Evolutionary conservation across 2,797 vertebrate genomes (phyloP), one percentile per base, ranked within the genome.

Genomic region (Pelobates cultripes): DNA sequence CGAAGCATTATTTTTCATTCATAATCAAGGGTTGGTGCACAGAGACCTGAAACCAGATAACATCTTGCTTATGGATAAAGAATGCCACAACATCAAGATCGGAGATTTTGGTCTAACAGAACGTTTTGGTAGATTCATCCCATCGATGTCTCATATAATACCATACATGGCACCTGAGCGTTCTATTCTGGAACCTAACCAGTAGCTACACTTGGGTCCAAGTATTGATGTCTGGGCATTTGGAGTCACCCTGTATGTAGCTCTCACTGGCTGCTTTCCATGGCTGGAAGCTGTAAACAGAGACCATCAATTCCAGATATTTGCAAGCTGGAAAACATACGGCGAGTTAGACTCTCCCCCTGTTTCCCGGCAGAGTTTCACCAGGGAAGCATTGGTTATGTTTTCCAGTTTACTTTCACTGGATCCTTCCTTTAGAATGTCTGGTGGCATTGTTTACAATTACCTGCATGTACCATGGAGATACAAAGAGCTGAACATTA

Each of bases 141-240:
- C 43, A 40, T 14, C n/a, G 1, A 82, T 77, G 69, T 72, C 69
- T 7, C 45, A 51, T 1, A 51, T 1, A 28, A 28, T 3, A 73
- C 78, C 78, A 15, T 72, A 67, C 12, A 74, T 81, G 73, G 15
- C 64, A 9, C 73, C 79, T 17, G 73, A 81, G 14, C 12, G 70
- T 3, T 75, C 72, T 5, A 2, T 1, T 4, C 28, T 81, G 7
- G 40, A 69, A 12, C 7, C 43, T 2, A 10, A 70, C 2, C 70
- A 84, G 9, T 70, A n/a, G 2, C 47, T 81, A 7, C 3, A 75
- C 14, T 8, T 82, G 4, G 1, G 5, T 3, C 41, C 43, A 3
- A 71, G 68, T 41, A 5, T 75, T 15, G 73, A 81, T 14, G 41
- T 47, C 28, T 76, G 55, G 66, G 57, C 73, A 42, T 43, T 81